Conservation (phyloP, 2,113 vertebrate species). For the Istiophorus platypterus region DNA sequence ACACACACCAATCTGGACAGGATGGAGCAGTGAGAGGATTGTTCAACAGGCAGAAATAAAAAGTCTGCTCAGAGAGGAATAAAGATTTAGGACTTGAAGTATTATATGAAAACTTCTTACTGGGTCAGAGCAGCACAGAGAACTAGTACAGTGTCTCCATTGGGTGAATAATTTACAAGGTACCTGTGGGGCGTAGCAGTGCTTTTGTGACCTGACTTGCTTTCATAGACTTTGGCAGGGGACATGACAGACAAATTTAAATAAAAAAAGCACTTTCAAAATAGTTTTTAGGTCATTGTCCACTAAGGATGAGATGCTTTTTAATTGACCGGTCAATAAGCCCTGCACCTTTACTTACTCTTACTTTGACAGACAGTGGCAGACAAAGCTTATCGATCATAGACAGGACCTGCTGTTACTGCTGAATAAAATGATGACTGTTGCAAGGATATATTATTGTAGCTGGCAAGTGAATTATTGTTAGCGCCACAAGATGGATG, state of each 20-base stretch:
- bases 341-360: not conserved
- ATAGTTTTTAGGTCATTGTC: not conserved
- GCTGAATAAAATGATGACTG: no score
- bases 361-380: no score
- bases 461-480: not conserved
- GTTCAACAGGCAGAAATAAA: constrained; percentile 21
- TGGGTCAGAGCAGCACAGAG: constrained; percentile 52
- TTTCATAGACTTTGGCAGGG: constrained; percentile 18
- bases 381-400: no score
- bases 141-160: constrained; percentile 57
- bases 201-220: constrained; percentile 20
- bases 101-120: constrained; percentile 43
- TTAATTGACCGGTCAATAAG: not conserved
- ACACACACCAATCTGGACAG: not conserved
- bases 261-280: not conserved
- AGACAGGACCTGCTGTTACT: no score
- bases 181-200: constrained; percentile 50
- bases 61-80: constrained; percentile 6
- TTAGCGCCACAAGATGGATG: not conserved
- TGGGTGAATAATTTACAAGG: constrained; percentile 64
- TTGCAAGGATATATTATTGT: no score
- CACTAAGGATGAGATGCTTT: not conserved
- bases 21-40: constrained; percentile 12
- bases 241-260: not conserved
- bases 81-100: constrained; percentile 52